Percentiles rank a stretch among this genome's conserved stretches.
Conservation (phyloP, 2,113 vertebrate species). For the Hiodon tergisus region DNA sequence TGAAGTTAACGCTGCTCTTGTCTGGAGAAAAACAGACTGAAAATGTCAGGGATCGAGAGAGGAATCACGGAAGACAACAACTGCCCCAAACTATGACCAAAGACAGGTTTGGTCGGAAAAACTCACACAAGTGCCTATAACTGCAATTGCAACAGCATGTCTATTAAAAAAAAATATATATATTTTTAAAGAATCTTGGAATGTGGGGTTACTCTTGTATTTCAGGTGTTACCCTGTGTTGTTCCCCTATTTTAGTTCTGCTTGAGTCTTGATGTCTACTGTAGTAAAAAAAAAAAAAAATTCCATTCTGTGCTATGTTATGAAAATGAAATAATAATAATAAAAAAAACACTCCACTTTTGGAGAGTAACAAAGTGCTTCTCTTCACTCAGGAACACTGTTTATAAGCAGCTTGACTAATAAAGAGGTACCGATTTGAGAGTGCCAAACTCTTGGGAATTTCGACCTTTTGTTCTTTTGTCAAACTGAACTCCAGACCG, state of each 20-base stretch:
- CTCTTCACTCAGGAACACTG: conserved; percentile 9
- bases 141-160: conserved; percentile 26
- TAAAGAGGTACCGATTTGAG: conserved; percentile 4
- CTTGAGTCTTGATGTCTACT: conserved; percentile 36
- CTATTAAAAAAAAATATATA: conserved; percentile 1
- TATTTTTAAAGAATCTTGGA: neutral
- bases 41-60: neutral
- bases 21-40: neutral
- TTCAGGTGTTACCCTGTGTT: conserved; percentile 36
- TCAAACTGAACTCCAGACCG: neutral
- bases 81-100: conserved; percentile 50
- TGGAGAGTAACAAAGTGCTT: conserved; percentile 18
- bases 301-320: conserved; percentile 25
- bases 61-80: conserved; percentile 24
- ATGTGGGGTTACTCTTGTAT: conserved; percentile 24
- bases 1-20: neutral
- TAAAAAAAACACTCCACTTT: conserved; percentile 14
- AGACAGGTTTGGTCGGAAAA: conserved; percentile 53
- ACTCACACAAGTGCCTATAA: conserved; percentile 61
- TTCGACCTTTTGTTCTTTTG: neutral
- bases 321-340: neutral
- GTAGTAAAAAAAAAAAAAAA: conserved; percentile 23
- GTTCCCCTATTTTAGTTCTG: conserved; percentile 33
- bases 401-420: conserved; percentile 27
- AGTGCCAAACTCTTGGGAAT: conserved; percentile 10